phyloP scores from a whole-genome alignment of 2,888 invertebrate genomes.

The Boloria selene region DNA sequence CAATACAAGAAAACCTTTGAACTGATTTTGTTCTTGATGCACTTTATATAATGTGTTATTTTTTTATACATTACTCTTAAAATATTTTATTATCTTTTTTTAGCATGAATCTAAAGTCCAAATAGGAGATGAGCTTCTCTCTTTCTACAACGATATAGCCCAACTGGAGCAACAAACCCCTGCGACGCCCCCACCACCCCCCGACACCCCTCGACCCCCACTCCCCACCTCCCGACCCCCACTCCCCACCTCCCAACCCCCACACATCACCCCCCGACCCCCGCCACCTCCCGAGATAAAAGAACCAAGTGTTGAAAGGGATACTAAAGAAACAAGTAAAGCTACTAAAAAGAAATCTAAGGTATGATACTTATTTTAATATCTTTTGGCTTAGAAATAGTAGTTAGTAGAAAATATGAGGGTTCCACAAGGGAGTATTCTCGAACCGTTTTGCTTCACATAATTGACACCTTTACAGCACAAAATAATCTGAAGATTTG shows the following conservation, averaged over 20 bases:
- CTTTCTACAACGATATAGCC: conserved; percentile 82
- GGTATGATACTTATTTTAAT: conserved; percentile 41
- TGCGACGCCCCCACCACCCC: conserved; percentile 36
- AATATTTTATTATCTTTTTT: background rate
- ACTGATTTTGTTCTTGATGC: no score
- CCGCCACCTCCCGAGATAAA: conserved; percentile 22
- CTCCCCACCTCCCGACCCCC: conserved; percentile 34
- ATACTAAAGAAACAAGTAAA: conserved; percentile 41
- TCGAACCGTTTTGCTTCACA: no score
- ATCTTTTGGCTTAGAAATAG: background rate
- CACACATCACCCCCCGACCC: conserved; percentile 17
- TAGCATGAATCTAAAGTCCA: conserved; percentile 59
- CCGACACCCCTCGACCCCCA: conserved; percentile 11
- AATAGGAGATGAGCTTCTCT: conserved; percentile 75
- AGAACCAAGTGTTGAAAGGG: conserved; percentile 33
- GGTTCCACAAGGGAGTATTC: no score
- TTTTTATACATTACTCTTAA: no score
- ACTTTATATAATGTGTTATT: no score
- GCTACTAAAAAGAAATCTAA: conserved; percentile 57
- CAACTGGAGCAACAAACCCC: conserved; percentile 60
- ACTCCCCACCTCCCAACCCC: conserved; percentile 13
- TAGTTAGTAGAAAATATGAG: background rate
- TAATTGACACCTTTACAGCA: no score
- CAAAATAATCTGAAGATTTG: no score
- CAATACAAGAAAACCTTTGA: no score